Base-by-base conservation (phyloP, 2,797 vertebrate species). In the Cossypha caffra region DNA sequence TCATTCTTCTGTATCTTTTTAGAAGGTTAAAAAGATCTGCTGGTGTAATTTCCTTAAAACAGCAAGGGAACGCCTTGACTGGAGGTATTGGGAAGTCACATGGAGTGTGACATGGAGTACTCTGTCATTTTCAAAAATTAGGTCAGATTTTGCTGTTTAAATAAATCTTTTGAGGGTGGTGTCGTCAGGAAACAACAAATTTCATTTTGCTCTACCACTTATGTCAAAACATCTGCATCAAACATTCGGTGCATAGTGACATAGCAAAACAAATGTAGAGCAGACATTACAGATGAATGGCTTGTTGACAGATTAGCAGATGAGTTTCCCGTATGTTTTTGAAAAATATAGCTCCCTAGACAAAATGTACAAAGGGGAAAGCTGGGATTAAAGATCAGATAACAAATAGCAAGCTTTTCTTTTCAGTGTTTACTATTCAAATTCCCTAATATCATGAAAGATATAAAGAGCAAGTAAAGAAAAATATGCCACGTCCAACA, bases 221-320 rank as follows among this genome's bases (percentile, higher is more conserved):
- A 3, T 91, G 90, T 80, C 67, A 66, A 92, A 97, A 95, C 86
- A 96, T 96, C 90, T 95, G 91, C 63, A 90, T 96, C 86, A 89
- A 96, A 85, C 82, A 72, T 95, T 95, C 35, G 0, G 82, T 73
- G 37, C 81, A 63, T 18, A 72, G 64, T 88, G 85, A 96, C 85
- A 94, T 13, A 96, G 83, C 67, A 95, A 96, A 97, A 92, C 74
- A 88, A 97, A 95, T 77, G 67, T 40, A 77, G 82, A 90, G 80
- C 68, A 93, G 80, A 84, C 93, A 78, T 84, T 80, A 85, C 77
- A 90, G 71, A 93, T 73, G 91, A 91, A 77, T 85, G 90, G 61
- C 86, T 93, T 88, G 88, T 93, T 95, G 95, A 96, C 73, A 85
- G 97, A 95, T 90, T 95, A 95, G 92, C 93, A 96, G 95, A 92